A percentile compares a stretch with the other conserved stretches of the same genome.
Conservation (phyloP, 2,113 vertebrate species). For the Bothrops jararaca region DNA sequence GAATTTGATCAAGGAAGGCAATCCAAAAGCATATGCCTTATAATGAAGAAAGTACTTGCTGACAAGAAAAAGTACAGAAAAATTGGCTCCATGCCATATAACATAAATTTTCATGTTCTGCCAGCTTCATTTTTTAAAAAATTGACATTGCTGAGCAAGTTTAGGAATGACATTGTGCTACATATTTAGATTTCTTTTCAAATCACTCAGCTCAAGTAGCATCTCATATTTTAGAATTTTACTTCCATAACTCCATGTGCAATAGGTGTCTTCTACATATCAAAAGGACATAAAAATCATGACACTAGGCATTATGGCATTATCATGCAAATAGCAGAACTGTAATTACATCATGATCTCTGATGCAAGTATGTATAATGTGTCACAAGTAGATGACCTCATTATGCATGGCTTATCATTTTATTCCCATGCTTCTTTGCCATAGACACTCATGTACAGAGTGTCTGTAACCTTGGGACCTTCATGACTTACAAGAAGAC, state of each 20-base stretch:
- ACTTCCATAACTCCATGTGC: background rate
- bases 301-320: background rate
- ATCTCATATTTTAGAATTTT: background rate
- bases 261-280: background rate
- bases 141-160: conserved; percentile 3
- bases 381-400: background rate
- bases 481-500: background rate
- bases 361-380: background rate
- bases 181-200: conserved; percentile 35
- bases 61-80: conserved; percentile 29
- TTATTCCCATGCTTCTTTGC: background rate
- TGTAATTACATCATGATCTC: background rate
- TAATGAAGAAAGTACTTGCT: conserved; percentile 26
- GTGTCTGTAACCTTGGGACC: background rate
- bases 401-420: background rate
- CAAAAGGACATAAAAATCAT: background rate
- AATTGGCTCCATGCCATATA: background rate
- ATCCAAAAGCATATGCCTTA: conserved; percentile 40
- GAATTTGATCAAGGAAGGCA: conserved; percentile 49
- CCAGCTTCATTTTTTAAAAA: background rate
- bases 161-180: background rate
- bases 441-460: background rate
- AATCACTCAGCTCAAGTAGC: background rate
- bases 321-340: background rate
- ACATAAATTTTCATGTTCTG: conserved; percentile 21